A percentile compares a stretch with the other conserved stretches of the same genome.
Conservation (phyloP, 1,140 invertebrate species). For the Papilio xuthus region DNA sequence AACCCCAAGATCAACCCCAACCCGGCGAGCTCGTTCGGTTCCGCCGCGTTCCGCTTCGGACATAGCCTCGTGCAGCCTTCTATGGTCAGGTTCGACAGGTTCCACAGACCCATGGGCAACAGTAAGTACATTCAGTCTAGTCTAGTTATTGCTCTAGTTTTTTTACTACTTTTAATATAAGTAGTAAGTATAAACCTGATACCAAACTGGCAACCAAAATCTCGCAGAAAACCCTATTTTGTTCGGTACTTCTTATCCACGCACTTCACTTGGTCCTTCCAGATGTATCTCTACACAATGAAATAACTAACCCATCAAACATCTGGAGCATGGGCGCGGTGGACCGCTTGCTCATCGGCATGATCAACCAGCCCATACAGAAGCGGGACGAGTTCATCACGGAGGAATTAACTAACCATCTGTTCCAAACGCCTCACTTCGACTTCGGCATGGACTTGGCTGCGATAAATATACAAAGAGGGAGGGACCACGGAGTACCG, state of each 20-base stretch:
- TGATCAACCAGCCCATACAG: constrained; percentile 89
- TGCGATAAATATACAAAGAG: constrained; percentile 93
- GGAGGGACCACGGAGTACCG: constrained; percentile 94
- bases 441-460: constrained; percentile 94
- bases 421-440: constrained; percentile 89
- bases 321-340: constrained; percentile 88
- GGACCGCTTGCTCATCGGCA: constrained; percentile 89
- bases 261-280: constrained; percentile 27
- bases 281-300: constrained; percentile 91
- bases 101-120: constrained; percentile 85
- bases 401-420: constrained; percentile 91
- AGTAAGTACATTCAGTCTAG: constrained; percentile 79
- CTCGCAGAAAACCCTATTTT: too few species aligned
- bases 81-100: constrained; percentile 84
- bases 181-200: not conserved
- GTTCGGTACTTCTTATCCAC: not conserved
- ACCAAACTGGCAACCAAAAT: too few species aligned
- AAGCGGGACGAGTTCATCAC: constrained; percentile 92
- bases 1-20: constrained; percentile 91
- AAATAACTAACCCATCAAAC: constrained; percentile 85
- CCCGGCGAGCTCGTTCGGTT: constrained; percentile 95
- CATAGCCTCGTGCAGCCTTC: constrained; percentile 95
- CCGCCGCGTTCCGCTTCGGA: constrained; percentile 97
- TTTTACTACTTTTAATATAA: constrained; percentile 14
- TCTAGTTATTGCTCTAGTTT: not conserved